Percentiles rank a stretch among this genome's conserved stretches.
phyloP scores from a whole-genome alignment of 1,140 invertebrate genomes.

The Aleiodes sp. region DNA sequence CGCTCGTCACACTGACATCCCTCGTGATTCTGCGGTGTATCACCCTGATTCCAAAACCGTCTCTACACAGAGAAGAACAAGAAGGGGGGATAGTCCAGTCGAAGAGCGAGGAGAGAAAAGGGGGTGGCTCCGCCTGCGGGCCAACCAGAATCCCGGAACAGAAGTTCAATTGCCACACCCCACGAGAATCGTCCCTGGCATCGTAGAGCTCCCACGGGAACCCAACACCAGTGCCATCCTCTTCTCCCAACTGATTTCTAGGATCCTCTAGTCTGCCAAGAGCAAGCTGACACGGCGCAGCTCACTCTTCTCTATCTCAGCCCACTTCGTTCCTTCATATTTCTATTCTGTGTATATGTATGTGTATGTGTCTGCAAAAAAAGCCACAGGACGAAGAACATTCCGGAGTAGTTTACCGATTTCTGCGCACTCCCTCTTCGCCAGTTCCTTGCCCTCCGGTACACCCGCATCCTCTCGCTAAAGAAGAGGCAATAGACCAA shows the following conservation, averaged over 20 bases:
- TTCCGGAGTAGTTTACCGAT: no score
- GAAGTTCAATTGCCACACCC: constrained; percentile 62
- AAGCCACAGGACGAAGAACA: background rate
- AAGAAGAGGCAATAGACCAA: no score
- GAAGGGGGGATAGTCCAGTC: constrained; percentile 23
- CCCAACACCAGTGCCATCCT: constrained; percentile 62
- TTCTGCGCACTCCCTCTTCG: no score
- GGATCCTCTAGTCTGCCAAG: constrained; percentile 62
- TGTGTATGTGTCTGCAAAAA: background rate
- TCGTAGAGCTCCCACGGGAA: constrained; percentile 56
- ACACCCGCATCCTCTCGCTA: no score
- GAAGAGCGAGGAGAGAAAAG: constrained; percentile 48
- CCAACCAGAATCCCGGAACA: constrained; percentile 62
- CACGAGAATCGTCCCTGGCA: constrained; percentile 52
- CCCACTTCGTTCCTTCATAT: background rate
- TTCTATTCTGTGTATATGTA: no score
- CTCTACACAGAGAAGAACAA: background rate
- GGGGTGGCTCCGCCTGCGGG: constrained; percentile 65
- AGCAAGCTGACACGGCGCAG: constrained; percentile 62
- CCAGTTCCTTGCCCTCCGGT: no score
- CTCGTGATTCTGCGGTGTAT: constrained; percentile 9
- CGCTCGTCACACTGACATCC: background rate
- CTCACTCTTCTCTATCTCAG: constrained; percentile 30
- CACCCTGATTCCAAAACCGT: background rate
- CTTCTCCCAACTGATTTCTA: constrained; percentile 60